A percentile compares a stretch with the other conserved stretches of the same genome.
Conservation (phyloP, 2,888 invertebrate genomes). For the Scaptomyza reducta region DNA sequence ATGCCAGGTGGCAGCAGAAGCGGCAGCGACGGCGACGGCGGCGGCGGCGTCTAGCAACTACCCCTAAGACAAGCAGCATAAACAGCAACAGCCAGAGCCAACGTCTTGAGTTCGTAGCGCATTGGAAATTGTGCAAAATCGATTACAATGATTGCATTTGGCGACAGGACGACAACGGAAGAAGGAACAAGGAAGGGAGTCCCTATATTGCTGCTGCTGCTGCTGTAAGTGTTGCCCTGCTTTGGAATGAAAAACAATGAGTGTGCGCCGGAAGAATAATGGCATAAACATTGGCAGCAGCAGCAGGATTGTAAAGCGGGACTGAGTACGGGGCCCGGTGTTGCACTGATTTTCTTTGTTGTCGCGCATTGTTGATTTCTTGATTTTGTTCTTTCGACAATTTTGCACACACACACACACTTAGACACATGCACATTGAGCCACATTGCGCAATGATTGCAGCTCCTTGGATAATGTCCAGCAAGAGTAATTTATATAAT, state of each 20-base stretch:
- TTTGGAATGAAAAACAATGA: constrained; percentile 52
- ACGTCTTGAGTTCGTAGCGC: constrained; percentile 67
- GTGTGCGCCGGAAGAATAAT: constrained; percentile 77
- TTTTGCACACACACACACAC: constrained; percentile 59
- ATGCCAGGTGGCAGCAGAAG: constrained; percentile 65
- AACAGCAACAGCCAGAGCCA: constrained; percentile 5
- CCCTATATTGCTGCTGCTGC: constrained; percentile 18
- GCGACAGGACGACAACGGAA: constrained; percentile 68
- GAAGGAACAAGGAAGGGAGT: constrained; percentile 47
- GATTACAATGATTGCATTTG: constrained; percentile 80
- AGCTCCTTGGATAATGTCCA: constrained; percentile 59
- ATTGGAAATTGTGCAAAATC: constrained; percentile 80
- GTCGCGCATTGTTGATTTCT: constrained; percentile 72
- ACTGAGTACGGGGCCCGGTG: constrained; percentile 51
- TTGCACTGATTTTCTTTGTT: constrained; percentile 73
- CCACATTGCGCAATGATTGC: constrained; percentile 71
- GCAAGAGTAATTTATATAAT: constrained; percentile 71
- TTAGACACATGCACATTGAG: constrained; percentile 21
- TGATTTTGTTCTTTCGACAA: constrained; percentile 58
- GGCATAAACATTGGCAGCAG: constrained; percentile 61
- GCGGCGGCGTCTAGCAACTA: constrained; percentile 59
- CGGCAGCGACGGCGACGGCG: constrained; percentile 23
- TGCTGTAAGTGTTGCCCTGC: constrained; percentile 55
- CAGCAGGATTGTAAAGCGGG: constrained; percentile 57
- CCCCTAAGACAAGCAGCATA: constrained; percentile 47